phyloP scores from a whole-genome alignment of 2,888 invertebrate species.

The Callosobruchus maculatus region DNA sequence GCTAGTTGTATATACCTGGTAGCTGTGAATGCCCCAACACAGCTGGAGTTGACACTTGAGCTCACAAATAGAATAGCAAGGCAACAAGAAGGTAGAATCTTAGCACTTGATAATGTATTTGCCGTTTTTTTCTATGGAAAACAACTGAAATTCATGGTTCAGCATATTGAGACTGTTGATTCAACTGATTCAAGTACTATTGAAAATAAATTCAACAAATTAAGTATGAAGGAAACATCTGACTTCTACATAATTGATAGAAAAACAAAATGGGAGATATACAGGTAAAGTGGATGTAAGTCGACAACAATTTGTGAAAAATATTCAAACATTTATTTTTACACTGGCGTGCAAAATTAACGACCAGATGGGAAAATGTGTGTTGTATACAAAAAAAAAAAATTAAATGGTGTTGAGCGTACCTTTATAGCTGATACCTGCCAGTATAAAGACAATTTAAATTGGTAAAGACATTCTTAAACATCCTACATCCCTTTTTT shows the following conservation, averaged over 20 bases:
- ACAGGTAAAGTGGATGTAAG: slow-evolving; percentile 32
- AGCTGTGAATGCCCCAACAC: slow-evolving; percentile 33
- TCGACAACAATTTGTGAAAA: not conserved
- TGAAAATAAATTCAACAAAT: slow-evolving; percentile 24
- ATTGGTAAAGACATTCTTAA: too few relatives aligned
- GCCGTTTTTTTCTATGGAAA: slow-evolving; percentile 49
- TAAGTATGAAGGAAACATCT: slow-evolving; percentile 36
- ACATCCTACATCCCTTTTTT: too few relatives aligned
- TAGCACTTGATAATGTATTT: slow-evolving; percentile 46
- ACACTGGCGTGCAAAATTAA: not conserved
- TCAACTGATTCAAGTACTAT: slow-evolving; percentile 16
- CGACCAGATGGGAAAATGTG: too few relatives aligned
- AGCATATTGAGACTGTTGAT: slow-evolving; percentile 28
- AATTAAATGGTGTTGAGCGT: too few relatives aligned
- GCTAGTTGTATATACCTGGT: slow-evolving; percentile 20
- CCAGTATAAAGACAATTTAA: too few relatives aligned
- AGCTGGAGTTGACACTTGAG: slow-evolving; percentile 36
- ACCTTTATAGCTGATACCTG: too few relatives aligned
- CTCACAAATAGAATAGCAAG: slow-evolving; percentile 38
- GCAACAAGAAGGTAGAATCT: slow-evolving; percentile 38
- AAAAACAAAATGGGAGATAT: slow-evolving; percentile 33
- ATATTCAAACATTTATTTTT: not conserved
- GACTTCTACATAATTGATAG: slow-evolving; percentile 34
- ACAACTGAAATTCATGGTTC: slow-evolving; percentile 46
- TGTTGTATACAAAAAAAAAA: too few relatives aligned